Percentiles rank a stretch among this genome's conserved stretches.
Conservation (phyloP, 2,113 vertebrate genomes). For the Leucosticte australis region DNA sequence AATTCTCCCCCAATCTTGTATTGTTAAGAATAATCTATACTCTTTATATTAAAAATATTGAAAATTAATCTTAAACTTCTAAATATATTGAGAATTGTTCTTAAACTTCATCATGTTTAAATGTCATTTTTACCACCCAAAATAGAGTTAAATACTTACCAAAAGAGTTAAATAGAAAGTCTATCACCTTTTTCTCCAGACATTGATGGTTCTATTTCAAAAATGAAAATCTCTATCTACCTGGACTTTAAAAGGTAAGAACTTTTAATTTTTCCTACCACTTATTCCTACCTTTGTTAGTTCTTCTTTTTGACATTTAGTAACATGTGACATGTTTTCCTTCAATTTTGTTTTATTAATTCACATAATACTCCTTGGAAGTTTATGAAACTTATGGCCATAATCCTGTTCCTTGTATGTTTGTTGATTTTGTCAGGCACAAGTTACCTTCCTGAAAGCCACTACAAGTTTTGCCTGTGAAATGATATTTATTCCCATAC, state of each 20-base stretch:
- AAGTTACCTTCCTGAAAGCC: neutral
- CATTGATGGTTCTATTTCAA: neutral
- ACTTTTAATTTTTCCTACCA: neutral
- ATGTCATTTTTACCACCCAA: neutral
- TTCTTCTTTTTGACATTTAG: neutral
- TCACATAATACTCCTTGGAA: neutral
- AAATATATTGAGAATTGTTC: neutral
- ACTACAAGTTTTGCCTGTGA: neutral
- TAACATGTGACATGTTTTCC: accelerated
- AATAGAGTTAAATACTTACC: neutral
- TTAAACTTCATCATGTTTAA: neutral
- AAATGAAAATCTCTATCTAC: neutral
- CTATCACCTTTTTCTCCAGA: accelerated
- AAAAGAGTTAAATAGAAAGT: neutral
- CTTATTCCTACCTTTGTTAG: neutral
- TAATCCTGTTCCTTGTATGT: neutral
- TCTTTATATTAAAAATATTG: neutral
- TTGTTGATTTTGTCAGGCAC: neutral
- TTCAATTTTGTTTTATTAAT: neutral
- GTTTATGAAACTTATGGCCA: neutral
- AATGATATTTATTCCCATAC: neutral
- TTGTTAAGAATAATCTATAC: accelerated
- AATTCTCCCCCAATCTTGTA: neutral
- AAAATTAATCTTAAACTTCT: neutral
- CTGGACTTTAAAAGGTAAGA: neutral